Evolutionary conservation across 2,113 vertebrate species (phyloP), one percentile per base, ranked within the genome.

Genomic region (Misgurnus anguillicaudatus): DNA sequence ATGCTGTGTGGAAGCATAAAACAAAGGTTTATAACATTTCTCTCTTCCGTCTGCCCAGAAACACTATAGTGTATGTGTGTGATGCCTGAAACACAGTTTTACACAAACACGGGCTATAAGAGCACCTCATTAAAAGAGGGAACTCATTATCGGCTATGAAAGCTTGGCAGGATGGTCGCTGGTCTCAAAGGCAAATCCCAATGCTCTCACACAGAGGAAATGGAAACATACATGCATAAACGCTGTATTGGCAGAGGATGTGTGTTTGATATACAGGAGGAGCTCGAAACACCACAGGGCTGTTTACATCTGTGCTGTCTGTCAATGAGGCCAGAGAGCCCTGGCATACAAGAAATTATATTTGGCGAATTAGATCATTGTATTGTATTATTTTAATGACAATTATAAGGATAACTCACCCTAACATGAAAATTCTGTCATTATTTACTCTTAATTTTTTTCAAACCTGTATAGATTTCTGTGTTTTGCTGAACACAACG

Each of bases 111-210:
- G 66, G 78, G 31, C 31, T 73, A 76, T 66, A 19, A 86, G 82
- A 75, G 82, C 47, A 42, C 21, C 78, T 90, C 81, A 86, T 87
- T 85, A 90, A 83, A 74, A 57, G 66, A 13, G 75, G 70, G 53
- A 82, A 82, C 65, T 82, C 80, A 78, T 87, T 84, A 89, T 82
- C 80, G 85, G 77, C n/a, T 0, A 42, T 75, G 31, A 21, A 70
- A 78, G 65, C 77, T 63, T n/a, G 48, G n/a, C 38, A 8, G 73
- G 74, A 70, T 14, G 68, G 38, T 80, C 68, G 61, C 64, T 41
- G 68, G 75, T 69, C 19, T 66, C 75, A 60, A 6, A 36, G 58
- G 66, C 77, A 81, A 64, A 77, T 1, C 39, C 73, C 66, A 83
- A 82, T 51, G 61, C 57, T 70, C 42, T 68, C 24, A 80, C 51